Base-by-base conservation (phyloP, 2,888 invertebrate genomes). In the Hyppa rectilinea region DNA sequence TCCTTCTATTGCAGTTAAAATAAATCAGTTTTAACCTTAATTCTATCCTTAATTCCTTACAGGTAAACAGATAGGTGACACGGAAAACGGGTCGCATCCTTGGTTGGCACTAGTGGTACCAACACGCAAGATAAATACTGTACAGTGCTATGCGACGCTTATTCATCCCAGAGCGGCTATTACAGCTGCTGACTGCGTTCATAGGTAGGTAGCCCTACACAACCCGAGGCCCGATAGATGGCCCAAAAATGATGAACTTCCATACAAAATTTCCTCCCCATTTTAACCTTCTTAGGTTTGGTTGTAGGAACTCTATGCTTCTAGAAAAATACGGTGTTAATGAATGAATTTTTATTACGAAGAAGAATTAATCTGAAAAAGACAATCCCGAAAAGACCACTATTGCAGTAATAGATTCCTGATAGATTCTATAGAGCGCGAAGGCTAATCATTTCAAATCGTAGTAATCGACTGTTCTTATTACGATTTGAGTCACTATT, bases 111-210 rank as follows among this genome's bases (percentile, higher is more conserved):
- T 96, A 2, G 91, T 93, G 4, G 92, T 93, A 9, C 87, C 90
- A 2, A 90, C 92, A 0, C 90, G 85, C 60, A 88, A 86, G 47
- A 90, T 86, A n/a, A 90, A 91, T 52, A 89, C 87, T 50, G 88
- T 94, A 20, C 83, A 94, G 2, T 96, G 95, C 67, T 95, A 95
- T 70, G 94, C 92, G 0, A 93, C 95, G 0, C 87, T 96, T 2
- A 85, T 96, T 2, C 95, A 95, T 76, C 92, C 94, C 0, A 89
- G 91, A 36, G 94, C 92, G 4, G 95, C 94, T 1, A 75, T 95
- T 9, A 94, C 94, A 2, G 87, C 93, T 14, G 95, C 92, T 0
- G 93, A 92, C 61, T 95, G 95, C 78, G 92, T 94, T 52, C 80
- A 91, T 68, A 92, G 92, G 95, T 95, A 86, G 71, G 95, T 95